Percentiles rank a stretch among this genome's conserved stretches.
These are phyloP conservation scores for Geococcyx californianus DNA, from an alignment of 2,113 vertebrate genomes.

Conservation along the genomic window DNA sequence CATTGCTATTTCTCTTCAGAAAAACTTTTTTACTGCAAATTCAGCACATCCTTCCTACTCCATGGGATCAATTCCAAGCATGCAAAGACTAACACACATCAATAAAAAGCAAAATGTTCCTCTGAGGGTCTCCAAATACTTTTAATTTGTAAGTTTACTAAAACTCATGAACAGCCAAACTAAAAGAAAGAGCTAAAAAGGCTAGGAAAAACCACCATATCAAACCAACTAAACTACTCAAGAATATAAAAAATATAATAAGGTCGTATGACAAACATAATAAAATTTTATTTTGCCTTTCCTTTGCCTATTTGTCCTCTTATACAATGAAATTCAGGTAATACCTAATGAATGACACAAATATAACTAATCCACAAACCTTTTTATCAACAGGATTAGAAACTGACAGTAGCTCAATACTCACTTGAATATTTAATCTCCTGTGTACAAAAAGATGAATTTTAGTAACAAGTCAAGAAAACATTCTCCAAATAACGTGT, in stretches of 20 bases:
- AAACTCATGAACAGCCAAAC: neutral
- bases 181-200: neutral
- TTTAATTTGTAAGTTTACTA: neutral
- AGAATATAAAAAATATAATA: neutral
- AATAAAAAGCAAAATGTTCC: neutral
- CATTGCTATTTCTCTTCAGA: neutral
- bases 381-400: conserved; percentile 86
- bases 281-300: neutral
- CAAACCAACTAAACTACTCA: neutral
- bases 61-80: neutral
- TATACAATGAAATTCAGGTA: neutral
- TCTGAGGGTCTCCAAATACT: neutral
- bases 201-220: fast-evolving
- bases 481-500: neutral
- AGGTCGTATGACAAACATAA: neutral
- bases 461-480: neutral
- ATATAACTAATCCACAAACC: conserved; percentile 73
- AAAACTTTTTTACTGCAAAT: neutral
- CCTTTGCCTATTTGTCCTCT: neutral
- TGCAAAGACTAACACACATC: neutral
- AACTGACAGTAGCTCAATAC: conserved; percentile 83
- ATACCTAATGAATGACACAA: neutral
- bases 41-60: neutral
- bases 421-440: conserved; percentile 82
- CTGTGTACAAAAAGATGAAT: conserved; percentile 71